Conservation (phyloP, 1,140 invertebrate species). For the Cataglyphis hispanica region DNA sequence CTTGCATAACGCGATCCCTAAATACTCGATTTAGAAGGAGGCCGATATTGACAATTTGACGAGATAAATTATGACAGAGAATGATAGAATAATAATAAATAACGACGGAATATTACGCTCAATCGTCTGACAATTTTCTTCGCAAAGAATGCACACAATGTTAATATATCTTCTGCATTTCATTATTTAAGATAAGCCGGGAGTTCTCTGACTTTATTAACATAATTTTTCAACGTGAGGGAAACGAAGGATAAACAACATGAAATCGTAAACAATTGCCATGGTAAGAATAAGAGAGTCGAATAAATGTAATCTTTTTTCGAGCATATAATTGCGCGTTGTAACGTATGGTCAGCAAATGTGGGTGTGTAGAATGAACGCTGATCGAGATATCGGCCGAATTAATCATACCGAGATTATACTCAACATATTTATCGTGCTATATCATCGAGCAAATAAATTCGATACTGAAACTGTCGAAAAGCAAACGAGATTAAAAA, state of each 20-base stretch:
- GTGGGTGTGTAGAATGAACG: neutral
- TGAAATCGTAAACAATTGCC: slow-evolving; percentile 9
- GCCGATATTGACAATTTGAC: neutral
- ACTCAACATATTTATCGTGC: slow-evolving; percentile 8
- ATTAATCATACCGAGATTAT: neutral
- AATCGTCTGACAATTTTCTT: slow-evolving; percentile 7
- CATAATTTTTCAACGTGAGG: slow-evolving; percentile 29
- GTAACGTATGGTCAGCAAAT: neutral
- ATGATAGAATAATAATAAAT: slow-evolving; percentile 22
- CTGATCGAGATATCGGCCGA: neutral
- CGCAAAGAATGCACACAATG: neutral
- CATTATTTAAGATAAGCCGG: slow-evolving; percentile 41
- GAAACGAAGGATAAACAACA: neutral
- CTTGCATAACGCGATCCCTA: neutral
- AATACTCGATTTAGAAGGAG: slow-evolving; percentile 5
- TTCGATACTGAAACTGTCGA: neutral
- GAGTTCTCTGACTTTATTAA: slow-evolving; percentile 45
- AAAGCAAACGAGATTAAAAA: neutral
- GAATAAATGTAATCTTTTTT: neutral
- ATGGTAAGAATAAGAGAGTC: neutral
- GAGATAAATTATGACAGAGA: slow-evolving; percentile 8
- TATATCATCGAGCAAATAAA: neutral
- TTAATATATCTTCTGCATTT: slow-evolving; percentile 23
- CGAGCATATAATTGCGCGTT: neutral
- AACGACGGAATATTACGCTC: slow-evolving; percentile 37